phyloP scores from a whole-genome alignment of 2,113 vertebrate species.

The Odocoileus hemionus region DNA sequence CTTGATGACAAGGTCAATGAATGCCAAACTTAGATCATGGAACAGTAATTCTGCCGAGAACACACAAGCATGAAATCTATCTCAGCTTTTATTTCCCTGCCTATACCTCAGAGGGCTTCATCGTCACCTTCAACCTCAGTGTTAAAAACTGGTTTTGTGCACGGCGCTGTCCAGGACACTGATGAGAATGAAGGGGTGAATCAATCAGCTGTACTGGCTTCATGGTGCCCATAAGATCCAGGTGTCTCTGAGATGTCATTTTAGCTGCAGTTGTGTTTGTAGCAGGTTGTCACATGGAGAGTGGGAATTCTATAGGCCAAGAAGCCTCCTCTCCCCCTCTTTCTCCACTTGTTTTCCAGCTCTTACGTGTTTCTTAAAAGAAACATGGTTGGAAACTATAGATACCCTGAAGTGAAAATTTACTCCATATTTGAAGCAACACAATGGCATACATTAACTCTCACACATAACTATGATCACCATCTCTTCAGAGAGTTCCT shows the following conservation, averaged over 20 bases:
- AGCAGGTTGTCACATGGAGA: background rate
- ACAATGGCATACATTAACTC: background rate
- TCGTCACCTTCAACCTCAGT: background rate
- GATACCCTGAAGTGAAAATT: background rate
- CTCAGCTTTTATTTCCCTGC: conserved; percentile 25
- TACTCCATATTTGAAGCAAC: background rate
- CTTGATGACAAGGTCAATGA: conserved; percentile 70
- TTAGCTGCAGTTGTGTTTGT: background rate
- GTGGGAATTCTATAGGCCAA: background rate
- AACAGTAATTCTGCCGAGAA: conserved; percentile 52
- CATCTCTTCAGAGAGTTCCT: background rate
- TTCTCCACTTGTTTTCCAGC: background rate
- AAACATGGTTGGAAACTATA: background rate
- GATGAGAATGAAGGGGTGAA: background rate
- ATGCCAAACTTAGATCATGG: conserved; percentile 64
- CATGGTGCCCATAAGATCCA: background rate
- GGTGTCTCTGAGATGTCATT: background rate
- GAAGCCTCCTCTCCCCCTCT: background rate
- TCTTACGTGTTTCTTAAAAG: background rate
- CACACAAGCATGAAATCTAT: conserved; percentile 26
- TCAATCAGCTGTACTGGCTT: background rate
- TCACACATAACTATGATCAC: no score
- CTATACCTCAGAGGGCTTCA: background rate
- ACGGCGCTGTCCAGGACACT: background rate
- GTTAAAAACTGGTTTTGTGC: background rate